These are phyloP conservation scores for Agonum fuliginosum DNA, from an alignment of 2,888 invertebrate species.

Conservation along the genomic window DNA sequence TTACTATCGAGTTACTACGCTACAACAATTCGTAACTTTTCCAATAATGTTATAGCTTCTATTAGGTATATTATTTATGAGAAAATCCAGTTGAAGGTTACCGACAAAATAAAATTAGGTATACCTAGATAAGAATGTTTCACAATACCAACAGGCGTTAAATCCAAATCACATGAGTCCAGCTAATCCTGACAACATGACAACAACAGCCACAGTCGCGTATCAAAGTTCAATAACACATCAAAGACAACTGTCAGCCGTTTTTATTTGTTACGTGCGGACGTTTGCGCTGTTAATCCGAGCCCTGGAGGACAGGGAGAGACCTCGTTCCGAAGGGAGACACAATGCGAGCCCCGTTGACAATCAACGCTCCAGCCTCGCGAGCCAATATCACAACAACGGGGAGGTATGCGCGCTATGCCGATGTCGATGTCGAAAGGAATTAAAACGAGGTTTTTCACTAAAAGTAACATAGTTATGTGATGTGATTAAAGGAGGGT, in stretches of 20 bases:
- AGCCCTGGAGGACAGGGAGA: constrained; percentile 32
- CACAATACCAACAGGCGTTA: too few species aligned
- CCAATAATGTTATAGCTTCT: too few species aligned
- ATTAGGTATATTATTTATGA: too few species aligned
- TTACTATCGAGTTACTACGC: too few species aligned
- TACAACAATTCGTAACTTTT: too few species aligned
- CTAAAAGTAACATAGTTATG: too few species aligned
- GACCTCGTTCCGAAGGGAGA: not conserved
- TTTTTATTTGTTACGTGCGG: constrained; percentile 49
- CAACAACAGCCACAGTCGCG: constrained; percentile 10
- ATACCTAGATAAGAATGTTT: too few species aligned
- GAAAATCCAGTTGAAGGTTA: too few species aligned
- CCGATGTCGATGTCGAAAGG: not conserved
- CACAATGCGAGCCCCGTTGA: constrained; percentile 37
- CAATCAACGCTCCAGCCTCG: constrained; percentile 26
- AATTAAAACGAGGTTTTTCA: not conserved
- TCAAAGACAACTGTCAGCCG: constrained; percentile 56
- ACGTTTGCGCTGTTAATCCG: constrained; percentile 50
- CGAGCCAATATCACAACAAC: constrained; percentile 46
- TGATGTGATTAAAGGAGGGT: too few species aligned
- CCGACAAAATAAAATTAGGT: too few species aligned
- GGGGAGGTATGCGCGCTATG: constrained; percentile 40
- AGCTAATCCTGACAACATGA: too few species aligned
- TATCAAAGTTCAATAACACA: constrained; percentile 54
- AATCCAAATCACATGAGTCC: too few species aligned